Evolutionary conservation across 1,140 invertebrate species (phyloP), one percentile per base, ranked within the genome.

Genomic region (Drosophila subobscura): DNA sequence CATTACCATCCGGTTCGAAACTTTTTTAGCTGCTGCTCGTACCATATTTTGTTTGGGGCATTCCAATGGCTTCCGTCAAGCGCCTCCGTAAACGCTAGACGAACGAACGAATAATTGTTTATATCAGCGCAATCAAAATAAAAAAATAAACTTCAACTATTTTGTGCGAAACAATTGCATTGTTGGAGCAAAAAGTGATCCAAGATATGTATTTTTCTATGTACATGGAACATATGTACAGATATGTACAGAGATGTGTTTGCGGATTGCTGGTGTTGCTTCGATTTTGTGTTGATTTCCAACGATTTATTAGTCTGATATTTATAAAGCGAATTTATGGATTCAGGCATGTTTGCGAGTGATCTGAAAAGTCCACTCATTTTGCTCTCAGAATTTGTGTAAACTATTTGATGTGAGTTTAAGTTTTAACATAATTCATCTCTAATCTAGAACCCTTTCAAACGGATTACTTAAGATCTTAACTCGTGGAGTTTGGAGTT

Each of bases 91-190:
- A 41, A 54, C 16, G 23, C 16, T 20, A 20, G 63, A 55, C 55
- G 33, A 42, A 41, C 49, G 33, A 51, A 67, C 6, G 27, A 8
- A 33, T 33, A 77, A 88, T 83, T 86, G 83, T 86, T 88, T 86
- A 86, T 86, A 88, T 78, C 74, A 49, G 49, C 68, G 27, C 59
- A 70, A 80, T 80, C 68, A 58, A 76, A 88, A 86, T 83, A 73
- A 83, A 86, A 83, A 86, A 83, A 88, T 75, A 73, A 83, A 86
- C 84, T 86, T 83, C 67, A 83, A 83, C 71, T 66, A 56, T 61
- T 71, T 75, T 78, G 44, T 51, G 72, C 55, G 77, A 86, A 85
- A 78, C 77, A 81, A 81, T 86, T 85, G 79, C 79, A 84, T 65
- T 84, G 66, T 25, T 76, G 51, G 60, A 71, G 64, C 56, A 41